Evolutionary conservation across 2,888 invertebrate genomes (phyloP).

Genomic region (Stenchaetothrips biformis): DNA sequence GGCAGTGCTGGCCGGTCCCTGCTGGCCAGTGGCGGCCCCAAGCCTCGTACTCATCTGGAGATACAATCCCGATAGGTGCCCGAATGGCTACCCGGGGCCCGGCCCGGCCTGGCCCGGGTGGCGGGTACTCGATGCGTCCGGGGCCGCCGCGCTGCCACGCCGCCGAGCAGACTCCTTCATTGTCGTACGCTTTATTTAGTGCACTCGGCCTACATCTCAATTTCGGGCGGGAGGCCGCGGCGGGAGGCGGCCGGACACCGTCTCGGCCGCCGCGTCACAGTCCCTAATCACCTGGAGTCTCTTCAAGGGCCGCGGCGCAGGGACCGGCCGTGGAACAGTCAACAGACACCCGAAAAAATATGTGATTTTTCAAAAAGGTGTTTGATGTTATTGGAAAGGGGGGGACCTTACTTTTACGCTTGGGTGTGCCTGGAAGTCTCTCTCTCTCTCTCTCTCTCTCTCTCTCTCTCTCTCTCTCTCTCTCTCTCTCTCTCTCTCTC

Average conservation of each 20-base stretch:
- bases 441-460: too few species aligned
- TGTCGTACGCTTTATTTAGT: neutral
- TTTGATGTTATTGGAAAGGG: too few species aligned
- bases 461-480: too few species aligned
- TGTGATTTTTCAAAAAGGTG: too few species aligned
- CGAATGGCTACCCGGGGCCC: neutral
- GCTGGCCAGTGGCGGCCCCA: neutral
- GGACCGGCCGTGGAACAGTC: too few species aligned
- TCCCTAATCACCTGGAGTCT: too few species aligned
- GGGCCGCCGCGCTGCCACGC: neutral
- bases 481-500: too few species aligned
- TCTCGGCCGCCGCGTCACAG: too few species aligned
- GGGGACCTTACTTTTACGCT: too few species aligned
- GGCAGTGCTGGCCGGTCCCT: neutral
- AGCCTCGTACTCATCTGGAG: constrained; percentile 7
- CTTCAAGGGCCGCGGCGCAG: too few species aligned
- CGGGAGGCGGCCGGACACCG: neutral
- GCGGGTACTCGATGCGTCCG: neutral
- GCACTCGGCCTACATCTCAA: neutral
- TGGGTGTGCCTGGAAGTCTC: too few species aligned
- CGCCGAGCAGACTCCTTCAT: neutral
- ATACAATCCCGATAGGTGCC: constrained; percentile 18
- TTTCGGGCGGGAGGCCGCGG: neutral
- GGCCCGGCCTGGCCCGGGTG: neutral
- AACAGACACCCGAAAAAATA: too few species aligned